A percentile compares a stretch with the other conserved stretches of the same genome.
phyloP scores from a whole-genome alignment of 2,888 invertebrate species.

The Aleiodes alternator region DNA sequence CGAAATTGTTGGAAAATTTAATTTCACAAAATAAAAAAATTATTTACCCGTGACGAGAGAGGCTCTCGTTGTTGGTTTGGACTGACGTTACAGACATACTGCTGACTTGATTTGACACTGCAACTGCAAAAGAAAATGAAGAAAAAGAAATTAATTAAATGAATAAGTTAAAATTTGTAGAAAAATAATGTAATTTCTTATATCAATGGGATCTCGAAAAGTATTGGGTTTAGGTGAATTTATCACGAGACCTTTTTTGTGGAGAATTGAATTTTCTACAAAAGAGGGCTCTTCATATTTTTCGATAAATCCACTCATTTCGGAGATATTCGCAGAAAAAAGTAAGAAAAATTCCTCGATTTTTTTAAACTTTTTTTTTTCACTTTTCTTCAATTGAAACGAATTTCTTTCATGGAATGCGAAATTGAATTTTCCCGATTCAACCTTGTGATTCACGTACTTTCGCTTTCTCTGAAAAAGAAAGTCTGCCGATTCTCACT shows the following conservation, averaged over 20 bases:
- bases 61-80: conserved; percentile 67
- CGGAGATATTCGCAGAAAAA: not conserved
- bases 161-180: not conserved
- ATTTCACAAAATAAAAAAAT: not conserved
- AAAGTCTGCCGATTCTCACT: conserved; percentile 5
- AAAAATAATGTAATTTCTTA: not conserved
- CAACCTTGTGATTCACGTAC: conserved; percentile 47
- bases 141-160: conserved; percentile 5
- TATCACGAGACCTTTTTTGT: no score
- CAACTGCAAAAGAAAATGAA: conserved; percentile 56
- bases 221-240: no score
- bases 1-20: not conserved
- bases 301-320: no score
- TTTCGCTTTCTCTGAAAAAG: conserved; percentile 67
- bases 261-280: no score
- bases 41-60: conserved; percentile 71
- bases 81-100: conserved; percentile 72
- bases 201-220: not conserved
- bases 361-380: not conserved
- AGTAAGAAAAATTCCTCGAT: conserved; percentile 1
- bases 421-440: not conserved
- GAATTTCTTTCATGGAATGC: conserved; percentile 3
- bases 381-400: not conserved
- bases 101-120: conserved; percentile 63
- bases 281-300: no score